Percentiles rank a stretch among this genome's conserved stretches.
Conservation (phyloP, 2,888 invertebrate genomes). For the Eurytoma adleriae region DNA sequence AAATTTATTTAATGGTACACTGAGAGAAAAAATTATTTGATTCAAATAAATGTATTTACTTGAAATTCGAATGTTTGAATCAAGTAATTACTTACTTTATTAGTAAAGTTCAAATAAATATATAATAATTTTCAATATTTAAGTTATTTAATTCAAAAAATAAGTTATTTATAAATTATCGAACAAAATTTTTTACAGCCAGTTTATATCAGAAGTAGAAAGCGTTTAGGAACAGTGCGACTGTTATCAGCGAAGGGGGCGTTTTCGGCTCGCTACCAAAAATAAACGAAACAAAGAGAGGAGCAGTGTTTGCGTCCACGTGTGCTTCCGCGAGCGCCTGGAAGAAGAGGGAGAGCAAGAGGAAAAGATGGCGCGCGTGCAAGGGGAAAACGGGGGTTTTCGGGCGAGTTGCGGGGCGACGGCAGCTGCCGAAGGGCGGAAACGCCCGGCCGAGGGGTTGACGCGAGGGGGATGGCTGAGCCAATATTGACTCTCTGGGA, state of each 20-base stretch:
- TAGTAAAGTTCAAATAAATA: too few species aligned
- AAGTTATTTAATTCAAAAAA: not conserved
- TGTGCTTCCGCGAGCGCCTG: not conserved
- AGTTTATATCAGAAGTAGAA: not conserved
- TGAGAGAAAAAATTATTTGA: too few species aligned
- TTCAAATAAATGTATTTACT: too few species aligned
- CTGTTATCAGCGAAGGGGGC: conserved; percentile 25
- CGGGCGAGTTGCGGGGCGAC: not conserved
- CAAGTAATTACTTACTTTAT: too few species aligned
- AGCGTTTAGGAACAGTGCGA: not conserved
- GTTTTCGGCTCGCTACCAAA: conserved; percentile 29
- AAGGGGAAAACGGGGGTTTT: too few species aligned
- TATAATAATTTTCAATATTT: not conserved
- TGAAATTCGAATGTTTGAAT: too few species aligned
- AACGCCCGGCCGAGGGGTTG: conserved; percentile 36
- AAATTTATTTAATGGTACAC: too few species aligned
- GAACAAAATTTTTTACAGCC: too few species aligned
- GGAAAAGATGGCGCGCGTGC: not conserved
- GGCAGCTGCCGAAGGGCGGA: conserved; percentile 6
- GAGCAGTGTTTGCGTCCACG: not conserved
- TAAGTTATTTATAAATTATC: too few species aligned
- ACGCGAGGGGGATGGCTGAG: conserved; percentile 69
- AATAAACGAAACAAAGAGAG: not conserved
- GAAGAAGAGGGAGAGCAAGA: not conserved
- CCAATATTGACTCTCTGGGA: conserved; percentile 74